Base-by-base conservation (phyloP, 2,888 invertebrate species). In the Anthoptus insignis region DNA sequence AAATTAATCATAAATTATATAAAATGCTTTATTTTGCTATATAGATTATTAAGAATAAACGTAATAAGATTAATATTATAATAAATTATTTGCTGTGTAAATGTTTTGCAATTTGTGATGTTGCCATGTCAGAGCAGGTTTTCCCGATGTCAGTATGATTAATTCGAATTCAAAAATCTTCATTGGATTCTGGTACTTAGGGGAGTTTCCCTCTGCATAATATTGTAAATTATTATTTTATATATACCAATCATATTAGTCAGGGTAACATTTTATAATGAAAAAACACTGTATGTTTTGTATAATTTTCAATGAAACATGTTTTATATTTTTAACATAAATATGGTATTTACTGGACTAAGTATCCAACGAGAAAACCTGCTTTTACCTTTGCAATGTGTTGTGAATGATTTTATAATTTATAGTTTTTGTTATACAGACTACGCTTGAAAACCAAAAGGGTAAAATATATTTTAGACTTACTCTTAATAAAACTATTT, bases 401-500 rank as follows among this genome's bases (percentile, higher is more conserved):
- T 27, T 52, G 53, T 60, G 60, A 53, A 29, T 60, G 47, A 22
- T 47, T 47, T 60, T 60, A 53, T 60, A 52, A 60, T 60, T 60
- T 52, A 53, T 60, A 53, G 19, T 32, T 53, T 60, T 53, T n/a
- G 52, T 60, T 60, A 37, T 60, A 60, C 60, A 29, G 14, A 53
- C 27, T 53, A 60, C 60, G 60, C 60, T 60, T 60, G 42, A 49
- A 16, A 53, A 42, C 60, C 52, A 53, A 45, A 59, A 59, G 59
- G 60, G 60, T 52, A 53, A 60, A 59, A 52, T 52, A 45, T 60
- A 53, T 53, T 52, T 53, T 60, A 60, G 60, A 60, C 14, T 59
- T 53, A 60, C 52, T 59, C 27, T 39, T 60, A 53, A 53, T 60
- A 29, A 29, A 53, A 42, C 32, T 53, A 53, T 60, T 66, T 66